phyloP scores from a whole-genome alignment of 1,140 invertebrate species.

The Dendrolimus punctatus region DNA sequence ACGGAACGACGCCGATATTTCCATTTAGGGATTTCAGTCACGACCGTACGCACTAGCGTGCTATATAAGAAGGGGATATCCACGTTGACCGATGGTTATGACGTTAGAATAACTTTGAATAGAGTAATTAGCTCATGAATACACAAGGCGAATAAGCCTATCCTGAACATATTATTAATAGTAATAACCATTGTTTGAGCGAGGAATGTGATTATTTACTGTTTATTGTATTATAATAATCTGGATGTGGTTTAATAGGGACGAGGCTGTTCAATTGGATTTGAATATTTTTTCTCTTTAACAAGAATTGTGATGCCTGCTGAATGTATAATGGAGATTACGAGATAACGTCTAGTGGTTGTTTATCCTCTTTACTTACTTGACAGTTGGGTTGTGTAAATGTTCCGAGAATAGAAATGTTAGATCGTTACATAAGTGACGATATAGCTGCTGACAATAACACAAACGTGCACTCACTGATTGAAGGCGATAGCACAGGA shows the following conservation, averaged over 20 bases:
- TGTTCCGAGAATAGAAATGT: conserved; percentile 11
- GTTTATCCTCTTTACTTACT: conserved; percentile 8
- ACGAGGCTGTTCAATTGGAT: conserved; percentile 1
- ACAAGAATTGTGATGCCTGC: neutral
- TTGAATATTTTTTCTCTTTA: conserved; percentile 1
- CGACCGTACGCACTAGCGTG: conserved; percentile 46
- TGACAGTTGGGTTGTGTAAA: conserved; percentile 15
- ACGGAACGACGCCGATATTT: conserved; percentile 44
- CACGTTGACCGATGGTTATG: conserved; percentile 61
- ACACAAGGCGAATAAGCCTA: conserved; percentile 38
- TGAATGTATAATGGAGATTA: conserved; percentile 4
- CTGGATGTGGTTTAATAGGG: conserved; percentile 2
- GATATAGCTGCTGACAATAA: conserved; percentile 1
- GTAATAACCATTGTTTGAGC: conserved; percentile 26
- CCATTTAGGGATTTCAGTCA: conserved; percentile 65
- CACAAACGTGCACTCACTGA: neutral
- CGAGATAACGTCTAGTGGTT: conserved; percentile 14
- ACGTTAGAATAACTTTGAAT: conserved; percentile 67
- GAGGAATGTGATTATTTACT: conserved; percentile 19
- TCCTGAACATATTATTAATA: conserved; percentile 38
- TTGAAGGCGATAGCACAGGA: conserved; percentile 1
- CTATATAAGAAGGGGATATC: conserved; percentile 51
- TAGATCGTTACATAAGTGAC: conserved; percentile 6
- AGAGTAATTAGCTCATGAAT: conserved; percentile 60
- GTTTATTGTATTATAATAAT: conserved; percentile 28